Percentiles rank a stretch among this genome's conserved stretches.
phyloP scores from a whole-genome alignment of 2,797 vertebrate species.

The Pristis pectinata region DNA sequence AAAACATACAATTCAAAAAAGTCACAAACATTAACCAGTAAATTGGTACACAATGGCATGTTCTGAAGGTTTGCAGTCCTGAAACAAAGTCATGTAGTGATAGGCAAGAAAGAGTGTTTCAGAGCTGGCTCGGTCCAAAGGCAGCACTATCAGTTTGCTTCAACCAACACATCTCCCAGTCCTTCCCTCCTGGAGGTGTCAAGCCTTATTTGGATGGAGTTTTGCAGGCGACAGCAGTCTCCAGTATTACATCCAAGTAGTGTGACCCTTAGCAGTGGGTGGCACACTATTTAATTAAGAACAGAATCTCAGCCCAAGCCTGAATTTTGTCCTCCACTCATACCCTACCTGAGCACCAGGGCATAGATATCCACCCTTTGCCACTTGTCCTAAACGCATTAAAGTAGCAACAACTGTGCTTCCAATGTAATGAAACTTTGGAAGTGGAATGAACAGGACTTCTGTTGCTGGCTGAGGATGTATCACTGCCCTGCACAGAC shows the following conservation, averaged over 20 bases:
- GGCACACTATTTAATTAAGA: neutral
- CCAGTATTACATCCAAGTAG: neutral
- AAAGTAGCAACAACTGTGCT: too few species aligned
- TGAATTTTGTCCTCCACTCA: neutral
- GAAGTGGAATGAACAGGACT: too few species aligned
- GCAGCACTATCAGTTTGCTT: neutral
- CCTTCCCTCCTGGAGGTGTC: too few species aligned
- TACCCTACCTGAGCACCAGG: neutral
- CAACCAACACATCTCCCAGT: neutral
- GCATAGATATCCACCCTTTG: too few species aligned
- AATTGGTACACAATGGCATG: neutral
- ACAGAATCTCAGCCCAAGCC: neutral
- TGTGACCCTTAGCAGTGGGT: neutral
- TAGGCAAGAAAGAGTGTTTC: neutral
- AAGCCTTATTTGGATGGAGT: neutral
- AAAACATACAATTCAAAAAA: neutral
- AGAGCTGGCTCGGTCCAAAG: neutral
- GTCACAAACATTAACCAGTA: conserved; percentile 9
- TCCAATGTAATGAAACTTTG: too few species aligned
- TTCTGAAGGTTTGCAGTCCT: neutral
- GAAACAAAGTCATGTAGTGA: neutral
- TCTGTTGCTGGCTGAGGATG: too few species aligned
- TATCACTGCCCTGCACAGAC: too few species aligned
- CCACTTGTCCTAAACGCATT: too few species aligned
- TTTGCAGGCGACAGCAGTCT: neutral